phyloP scores from a whole-genome alignment of 2,113 vertebrate genomes.

The Grammomys surdaster region DNA sequence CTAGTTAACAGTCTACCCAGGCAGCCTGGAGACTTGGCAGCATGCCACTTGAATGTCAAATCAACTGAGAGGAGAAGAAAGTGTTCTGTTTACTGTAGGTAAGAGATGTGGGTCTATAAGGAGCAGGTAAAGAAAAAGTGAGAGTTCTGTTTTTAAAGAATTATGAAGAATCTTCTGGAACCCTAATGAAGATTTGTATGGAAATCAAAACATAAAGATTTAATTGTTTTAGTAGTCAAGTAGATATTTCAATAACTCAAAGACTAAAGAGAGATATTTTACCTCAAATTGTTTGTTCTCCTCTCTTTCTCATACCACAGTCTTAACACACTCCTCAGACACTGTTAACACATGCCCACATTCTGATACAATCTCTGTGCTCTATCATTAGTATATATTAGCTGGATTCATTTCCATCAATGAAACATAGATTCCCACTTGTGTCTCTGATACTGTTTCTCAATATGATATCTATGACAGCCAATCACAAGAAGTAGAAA shows the following conservation, averaged over 20 bases:
- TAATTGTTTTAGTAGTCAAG: neutral
- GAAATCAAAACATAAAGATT: neutral
- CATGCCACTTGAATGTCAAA: neutral
- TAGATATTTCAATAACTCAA: conserved; percentile 15
- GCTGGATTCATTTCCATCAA: neutral
- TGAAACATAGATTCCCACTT: conserved; percentile 21
- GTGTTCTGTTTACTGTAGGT: too few species aligned
- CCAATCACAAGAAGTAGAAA: conserved; percentile 49
- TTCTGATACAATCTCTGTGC: neutral
- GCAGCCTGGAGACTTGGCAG: neutral
- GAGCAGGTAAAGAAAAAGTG: neutral
- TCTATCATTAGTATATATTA: neutral
- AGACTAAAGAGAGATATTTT: neutral
- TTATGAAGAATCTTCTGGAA: conserved; percentile 50
- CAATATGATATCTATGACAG: neutral
- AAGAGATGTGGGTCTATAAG: neutral
- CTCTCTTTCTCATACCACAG: neutral
- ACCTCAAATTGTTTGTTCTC: neutral
- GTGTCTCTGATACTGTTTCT: neutral
- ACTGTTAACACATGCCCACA: neutral
- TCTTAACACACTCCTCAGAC: neutral
- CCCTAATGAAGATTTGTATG: neutral
- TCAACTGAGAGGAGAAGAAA: neutral
- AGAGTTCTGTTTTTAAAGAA: neutral
- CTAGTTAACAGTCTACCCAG: neutral